phyloP scores from a whole-genome alignment of 2,888 invertebrate species.

The Cyclophora punctaria region DNA sequence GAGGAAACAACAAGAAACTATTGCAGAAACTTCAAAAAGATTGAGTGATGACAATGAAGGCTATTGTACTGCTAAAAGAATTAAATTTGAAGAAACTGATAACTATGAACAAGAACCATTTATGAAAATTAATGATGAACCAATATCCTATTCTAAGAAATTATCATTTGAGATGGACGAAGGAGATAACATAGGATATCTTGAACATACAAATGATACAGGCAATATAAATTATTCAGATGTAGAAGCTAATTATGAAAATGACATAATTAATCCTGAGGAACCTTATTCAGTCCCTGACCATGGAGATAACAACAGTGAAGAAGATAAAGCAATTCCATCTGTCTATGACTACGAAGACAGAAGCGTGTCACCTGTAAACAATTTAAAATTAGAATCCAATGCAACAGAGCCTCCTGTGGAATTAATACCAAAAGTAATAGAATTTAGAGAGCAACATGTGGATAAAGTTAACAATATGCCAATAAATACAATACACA shows the following conservation, averaged over 20 bases:
- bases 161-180: conserved; percentile 31
- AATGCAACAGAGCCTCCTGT: conserved; percentile 36
- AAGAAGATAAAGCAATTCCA: conserved; percentile 55
- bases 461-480: conserved; percentile 20
- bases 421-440: conserved; percentile 17
- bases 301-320: conserved; percentile 53
- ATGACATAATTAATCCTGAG: conserved; percentile 47
- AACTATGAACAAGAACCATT: too few species aligned
- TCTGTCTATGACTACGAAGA: conserved; percentile 65
- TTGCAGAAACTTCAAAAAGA: conserved; percentile 50
- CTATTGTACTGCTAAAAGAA: conserved; percentile 48
- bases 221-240: conserved; percentile 45
- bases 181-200: conserved; percentile 29
- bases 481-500: conserved; percentile 18
- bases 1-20: conserved; percentile 21
- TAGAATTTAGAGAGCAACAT: conserved; percentile 16
- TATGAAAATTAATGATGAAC: too few species aligned
- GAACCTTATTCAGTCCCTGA: conserved; percentile 49
- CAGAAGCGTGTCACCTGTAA: conserved; percentile 52
- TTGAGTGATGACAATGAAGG: conserved; percentile 51
- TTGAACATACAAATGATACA: conserved; percentile 28
- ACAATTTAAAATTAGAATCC: conserved; percentile 58
- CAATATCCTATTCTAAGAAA: too few species aligned
- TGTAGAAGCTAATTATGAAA: conserved; percentile 40
- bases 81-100: conserved; percentile 41